Evolutionary conservation across 2,888 invertebrate species (phyloP).

Genomic region (Apodemia mormo): DNA sequence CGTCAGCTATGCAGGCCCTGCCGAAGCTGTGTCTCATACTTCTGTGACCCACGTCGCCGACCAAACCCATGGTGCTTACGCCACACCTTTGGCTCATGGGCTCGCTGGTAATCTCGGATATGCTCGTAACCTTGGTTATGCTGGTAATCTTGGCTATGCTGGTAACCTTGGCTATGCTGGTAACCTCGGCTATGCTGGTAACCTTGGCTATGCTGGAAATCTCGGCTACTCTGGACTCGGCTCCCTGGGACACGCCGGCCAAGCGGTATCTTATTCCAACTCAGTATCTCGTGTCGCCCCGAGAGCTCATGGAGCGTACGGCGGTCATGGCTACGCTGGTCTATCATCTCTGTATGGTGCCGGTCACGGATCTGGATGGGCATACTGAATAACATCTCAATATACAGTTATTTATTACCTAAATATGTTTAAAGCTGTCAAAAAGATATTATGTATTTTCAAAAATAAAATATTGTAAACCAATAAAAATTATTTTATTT

Average conservation of each 20-base stretch:
- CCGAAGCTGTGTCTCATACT: neutral
- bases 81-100: too few relatives aligned
- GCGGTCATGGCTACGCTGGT: neutral
- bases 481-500: neutral
- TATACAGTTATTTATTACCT: neutral
- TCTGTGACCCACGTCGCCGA: neutral
- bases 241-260: neutral
- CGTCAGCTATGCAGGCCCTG: neutral
- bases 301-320: neutral
- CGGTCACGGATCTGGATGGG: conserved; percentile 1
- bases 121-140: neutral
- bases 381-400: neutral
- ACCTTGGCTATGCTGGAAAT: neutral
- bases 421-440: neutral
- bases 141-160: conserved; percentile 12
- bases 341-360: neutral
- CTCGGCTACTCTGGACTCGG: conserved; percentile 4
- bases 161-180: conserved; percentile 32
- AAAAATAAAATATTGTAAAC: neutral
- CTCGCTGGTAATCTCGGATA: too few relatives aligned
- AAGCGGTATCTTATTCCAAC: neutral
- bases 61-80: neutral
- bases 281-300: neutral
- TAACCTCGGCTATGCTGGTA: neutral
- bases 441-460: neutral